Conservation (phyloP, 2,797 vertebrate genomes). For the Catostomus latipinnis region DNA sequence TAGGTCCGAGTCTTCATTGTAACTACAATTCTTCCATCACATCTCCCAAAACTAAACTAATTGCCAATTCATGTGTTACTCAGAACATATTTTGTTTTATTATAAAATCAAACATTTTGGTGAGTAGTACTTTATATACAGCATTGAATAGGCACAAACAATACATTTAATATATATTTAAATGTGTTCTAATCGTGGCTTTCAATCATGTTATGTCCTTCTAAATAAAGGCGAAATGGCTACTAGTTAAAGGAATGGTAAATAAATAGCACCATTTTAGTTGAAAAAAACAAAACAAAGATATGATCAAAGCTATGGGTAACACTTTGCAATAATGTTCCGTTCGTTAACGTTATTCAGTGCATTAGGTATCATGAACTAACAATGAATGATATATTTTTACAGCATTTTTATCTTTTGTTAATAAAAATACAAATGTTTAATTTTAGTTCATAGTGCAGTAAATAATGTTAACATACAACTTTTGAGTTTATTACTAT, state of each 20-base stretch:
- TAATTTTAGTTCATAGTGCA: too few relatives aligned
- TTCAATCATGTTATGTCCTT: conserved; percentile 74
- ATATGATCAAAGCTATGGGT: too few relatives aligned
- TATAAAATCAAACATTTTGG: conserved; percentile 54
- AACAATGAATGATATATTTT: too few relatives aligned
- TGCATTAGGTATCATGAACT: too few relatives aligned
- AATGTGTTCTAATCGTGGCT: conserved; percentile 58
- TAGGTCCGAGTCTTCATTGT: background rate
- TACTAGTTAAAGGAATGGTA: conserved; percentile 95
- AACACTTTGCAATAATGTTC: too few relatives aligned
- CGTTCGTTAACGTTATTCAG: too few relatives aligned
- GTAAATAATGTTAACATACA: too few relatives aligned
- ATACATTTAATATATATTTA: conserved; percentile 41
- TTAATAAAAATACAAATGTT: too few relatives aligned
- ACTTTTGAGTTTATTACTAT: too few relatives aligned
- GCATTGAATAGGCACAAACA: conserved; percentile 58
- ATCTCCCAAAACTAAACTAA: conserved; percentile 45
- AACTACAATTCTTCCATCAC: conserved; percentile 5
- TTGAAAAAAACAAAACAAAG: conserved; percentile 74
- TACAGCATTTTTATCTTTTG: too few relatives aligned
- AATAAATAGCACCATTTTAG: conserved; percentile 96
- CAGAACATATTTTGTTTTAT: conserved; percentile 50
- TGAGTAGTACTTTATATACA: conserved; percentile 60
- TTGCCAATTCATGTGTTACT: conserved; percentile 39
- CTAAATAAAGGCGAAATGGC: conserved; percentile 83